phyloP scores from a whole-genome alignment of 64 coral and sea anemone species.

The Pocillopora damicornis region DNA sequence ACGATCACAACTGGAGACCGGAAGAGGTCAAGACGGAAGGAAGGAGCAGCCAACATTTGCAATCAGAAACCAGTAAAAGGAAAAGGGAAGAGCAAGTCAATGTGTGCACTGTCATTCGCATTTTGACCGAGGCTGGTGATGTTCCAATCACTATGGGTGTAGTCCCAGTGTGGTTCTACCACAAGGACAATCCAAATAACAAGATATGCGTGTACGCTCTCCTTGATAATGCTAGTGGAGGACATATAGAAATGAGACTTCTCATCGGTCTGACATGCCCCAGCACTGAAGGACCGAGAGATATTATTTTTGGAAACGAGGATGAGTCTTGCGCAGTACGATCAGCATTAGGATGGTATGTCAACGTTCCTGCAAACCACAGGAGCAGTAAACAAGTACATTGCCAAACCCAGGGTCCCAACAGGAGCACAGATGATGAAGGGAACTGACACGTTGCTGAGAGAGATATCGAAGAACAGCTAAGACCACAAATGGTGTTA shows the following conservation, averaged over 20 bases:
- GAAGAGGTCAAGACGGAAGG: neutral
- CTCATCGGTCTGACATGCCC: no score
- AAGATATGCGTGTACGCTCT: slow-evolving; percentile 45
- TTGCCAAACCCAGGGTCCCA: slow-evolving; percentile 17
- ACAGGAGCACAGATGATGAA: slow-evolving; percentile 14
- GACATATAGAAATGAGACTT: no score
- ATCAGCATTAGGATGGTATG: slow-evolving; percentile 30
- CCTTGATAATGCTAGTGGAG: slow-evolving; percentile 43
- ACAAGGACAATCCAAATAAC: slow-evolving; percentile 22
- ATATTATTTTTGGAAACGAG: no score
- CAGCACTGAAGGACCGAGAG: no score
- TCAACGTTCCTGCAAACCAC: slow-evolving; percentile 15
- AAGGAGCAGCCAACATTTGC: no score
- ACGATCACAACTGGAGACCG: no score
- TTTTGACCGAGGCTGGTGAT: no score
- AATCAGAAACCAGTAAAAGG: no score
- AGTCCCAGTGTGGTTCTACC: slow-evolving; percentile 49
- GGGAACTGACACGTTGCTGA: slow-evolving; percentile 14
- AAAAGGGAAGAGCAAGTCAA: no score
- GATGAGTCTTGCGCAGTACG: slow-evolving; percentile 16
- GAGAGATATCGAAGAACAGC: neutral
- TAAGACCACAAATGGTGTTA: no score
- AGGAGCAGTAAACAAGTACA: neutral
- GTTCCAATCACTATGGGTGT: slow-evolving; percentile 37
- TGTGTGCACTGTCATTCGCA: no score